Conservation (phyloP, 2,888 invertebrate genomes). For the Acanthosepion pharaonis region DNA sequence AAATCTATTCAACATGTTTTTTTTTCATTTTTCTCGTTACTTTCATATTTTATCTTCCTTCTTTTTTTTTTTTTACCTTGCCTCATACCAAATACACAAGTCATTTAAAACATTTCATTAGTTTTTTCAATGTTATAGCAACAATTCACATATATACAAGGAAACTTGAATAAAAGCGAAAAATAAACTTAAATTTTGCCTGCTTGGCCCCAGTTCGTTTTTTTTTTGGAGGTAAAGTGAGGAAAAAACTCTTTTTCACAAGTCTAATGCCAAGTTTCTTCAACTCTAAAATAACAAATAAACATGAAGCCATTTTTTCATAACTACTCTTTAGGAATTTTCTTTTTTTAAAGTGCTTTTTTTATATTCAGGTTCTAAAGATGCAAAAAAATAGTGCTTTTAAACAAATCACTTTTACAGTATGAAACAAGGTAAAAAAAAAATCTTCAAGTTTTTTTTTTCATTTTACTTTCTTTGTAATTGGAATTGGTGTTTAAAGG, state of each 20-base stretch:
- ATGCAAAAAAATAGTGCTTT: not conserved
- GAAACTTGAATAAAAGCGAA: not conserved
- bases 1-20: not conserved
- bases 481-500: not conserved
- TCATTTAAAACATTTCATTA: no score
- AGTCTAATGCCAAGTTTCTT: not conserved
- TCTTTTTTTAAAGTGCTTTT: not conserved
- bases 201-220: not conserved
- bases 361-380: not conserved
- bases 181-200: not conserved
- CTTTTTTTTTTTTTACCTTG: not conserved
- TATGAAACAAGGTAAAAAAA: not conserved
- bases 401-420: not conserved
- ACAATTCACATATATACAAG: not conserved
- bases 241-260: not conserved
- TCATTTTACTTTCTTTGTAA: not conserved
- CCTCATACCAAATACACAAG: no score
- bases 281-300: not conserved
- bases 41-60: not conserved
- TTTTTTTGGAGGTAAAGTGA: not conserved
- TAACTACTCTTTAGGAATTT: no score
- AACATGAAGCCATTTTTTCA: no score
- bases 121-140: no score
- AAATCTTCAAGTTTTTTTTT: no score
- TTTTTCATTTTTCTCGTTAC: not conserved